These are phyloP conservation scores for Sisyra terminalis DNA, from an alignment of 2,888 invertebrate species.

Conservation along the genomic window DNA sequence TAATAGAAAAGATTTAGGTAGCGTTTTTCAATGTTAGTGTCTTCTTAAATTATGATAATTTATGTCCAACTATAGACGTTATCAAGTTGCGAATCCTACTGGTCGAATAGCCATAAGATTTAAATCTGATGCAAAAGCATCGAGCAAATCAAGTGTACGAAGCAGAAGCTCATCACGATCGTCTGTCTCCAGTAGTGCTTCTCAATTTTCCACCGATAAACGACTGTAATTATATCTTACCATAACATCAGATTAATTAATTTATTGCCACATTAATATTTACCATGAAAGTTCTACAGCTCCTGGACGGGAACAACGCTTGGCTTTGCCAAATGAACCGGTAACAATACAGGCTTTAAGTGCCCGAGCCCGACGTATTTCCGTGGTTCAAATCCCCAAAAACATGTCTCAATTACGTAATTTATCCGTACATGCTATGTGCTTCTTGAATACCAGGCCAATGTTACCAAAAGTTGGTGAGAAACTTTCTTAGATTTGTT, in stretches of 20 bases:
- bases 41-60: background rate
- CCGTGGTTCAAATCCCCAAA: slow-evolving; percentile 27
- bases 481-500: no score
- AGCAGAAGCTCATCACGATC: no score
- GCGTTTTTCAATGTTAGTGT: no score
- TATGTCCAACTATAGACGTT: slow-evolving; percentile 13
- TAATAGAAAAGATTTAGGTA: no score
- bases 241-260: no score
- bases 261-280: no score
- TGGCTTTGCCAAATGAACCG: slow-evolving; percentile 5
- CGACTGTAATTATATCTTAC: no score
- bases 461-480: slow-evolving; percentile 28
- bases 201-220: no score
- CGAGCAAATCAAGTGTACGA: no score
- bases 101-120: slow-evolving; percentile 6
- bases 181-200: no score
- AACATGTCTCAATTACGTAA: slow-evolving; percentile 28
- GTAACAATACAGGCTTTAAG: slow-evolving; percentile 1
- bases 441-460: slow-evolving; percentile 46
- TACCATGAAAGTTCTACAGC: no score
- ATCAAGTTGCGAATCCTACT: slow-evolving; percentile 23
- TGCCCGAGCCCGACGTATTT: slow-evolving; percentile 22
- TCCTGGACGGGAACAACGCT: background rate
- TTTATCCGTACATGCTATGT: slow-evolving; percentile 44
- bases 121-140: no score